phyloP scores from a whole-genome alignment of 2,797 vertebrate species.

The Brotula barbata region DNA sequence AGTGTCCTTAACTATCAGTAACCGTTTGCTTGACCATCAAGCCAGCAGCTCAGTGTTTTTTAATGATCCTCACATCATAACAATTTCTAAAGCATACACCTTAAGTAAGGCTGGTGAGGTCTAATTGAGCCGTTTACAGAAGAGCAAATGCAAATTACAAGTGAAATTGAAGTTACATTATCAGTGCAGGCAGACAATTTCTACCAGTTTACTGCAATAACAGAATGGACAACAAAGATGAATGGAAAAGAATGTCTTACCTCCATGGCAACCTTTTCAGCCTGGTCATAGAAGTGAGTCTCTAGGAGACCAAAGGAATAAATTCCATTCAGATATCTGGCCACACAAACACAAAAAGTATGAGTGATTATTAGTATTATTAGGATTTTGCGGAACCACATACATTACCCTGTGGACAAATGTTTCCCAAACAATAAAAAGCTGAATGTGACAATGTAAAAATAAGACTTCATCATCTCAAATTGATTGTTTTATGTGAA shows the following conservation, averaged over 20 bases:
- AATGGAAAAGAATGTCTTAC: constrained; percentile 73
- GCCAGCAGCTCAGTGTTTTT: not conserved
- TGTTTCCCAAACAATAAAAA: too few relatives aligned
- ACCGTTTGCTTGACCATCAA: constrained; percentile 3
- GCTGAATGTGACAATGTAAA: too few relatives aligned
- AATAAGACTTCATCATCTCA: too few relatives aligned
- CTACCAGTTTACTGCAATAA: not conserved
- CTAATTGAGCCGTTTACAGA: not conserved
- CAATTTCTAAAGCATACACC: constrained; percentile 18
- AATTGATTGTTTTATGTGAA: too few relatives aligned
- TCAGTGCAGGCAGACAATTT: constrained; percentile 1
- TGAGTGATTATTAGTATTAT: too few relatives aligned
- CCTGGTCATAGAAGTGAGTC: constrained; percentile 86
- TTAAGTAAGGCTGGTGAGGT: constrained; percentile 7
- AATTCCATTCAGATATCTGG: constrained; percentile 90
- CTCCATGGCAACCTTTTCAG: constrained; percentile 88
- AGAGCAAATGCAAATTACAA: too few relatives aligned
- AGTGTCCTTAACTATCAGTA: constrained; percentile 7
- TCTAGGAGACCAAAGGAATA: constrained; percentile 95
- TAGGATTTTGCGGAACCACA: too few relatives aligned
- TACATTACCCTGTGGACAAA: too few relatives aligned
- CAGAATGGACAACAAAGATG: not conserved
- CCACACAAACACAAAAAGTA: constrained; percentile 1
- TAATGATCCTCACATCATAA: constrained; percentile 3
- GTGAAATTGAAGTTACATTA: constrained; percentile 4